Percentiles rank a stretch among this genome's conserved stretches.
These are phyloP conservation scores for Centropus bengalensis DNA, from an alignment of 2,113 vertebrate species.

Conservation along the genomic window DNA sequence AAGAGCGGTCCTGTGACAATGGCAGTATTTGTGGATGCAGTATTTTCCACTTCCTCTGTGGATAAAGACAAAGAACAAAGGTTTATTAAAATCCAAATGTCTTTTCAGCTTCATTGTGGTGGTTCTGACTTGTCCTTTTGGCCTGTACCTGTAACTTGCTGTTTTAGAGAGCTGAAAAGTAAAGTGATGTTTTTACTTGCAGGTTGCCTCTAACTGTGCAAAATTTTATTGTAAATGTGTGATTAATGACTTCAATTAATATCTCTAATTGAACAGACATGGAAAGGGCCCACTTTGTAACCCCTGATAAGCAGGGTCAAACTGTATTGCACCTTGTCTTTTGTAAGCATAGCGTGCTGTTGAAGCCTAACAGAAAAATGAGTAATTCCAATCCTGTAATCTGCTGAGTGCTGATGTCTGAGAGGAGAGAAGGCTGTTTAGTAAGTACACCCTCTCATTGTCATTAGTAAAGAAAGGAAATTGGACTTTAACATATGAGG, in stretches of 20 bases:
- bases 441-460: conserved; percentile 14
- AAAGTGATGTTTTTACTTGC: neutral
- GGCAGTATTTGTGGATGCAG: neutral
- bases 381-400: conserved; percentile 63
- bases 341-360: conserved; percentile 50
- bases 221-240: conserved; percentile 67
- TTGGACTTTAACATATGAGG: conserved; percentile 49
- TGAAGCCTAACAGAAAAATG: conserved; percentile 68
- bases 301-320: conserved; percentile 56
- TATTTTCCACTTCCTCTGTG: neutral
- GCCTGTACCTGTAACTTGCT: neutral
- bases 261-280: conserved; percentile 73
- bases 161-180: neutral
- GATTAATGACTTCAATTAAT: conserved; percentile 74
- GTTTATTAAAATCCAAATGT: neutral
- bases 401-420: conserved; percentile 57
- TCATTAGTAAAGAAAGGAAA: conserved; percentile 58
- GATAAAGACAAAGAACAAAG: neutral
- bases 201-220: conserved; percentile 52
- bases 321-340: conserved; percentile 62
- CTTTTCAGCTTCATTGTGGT: neutral
- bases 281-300: conserved; percentile 62
- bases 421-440: conserved; percentile 58
- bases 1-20: neutral
- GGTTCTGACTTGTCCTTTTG: neutral